Conservation (phyloP, 2,888 invertebrate genomes). For the Toxonevra muliebris region DNA sequence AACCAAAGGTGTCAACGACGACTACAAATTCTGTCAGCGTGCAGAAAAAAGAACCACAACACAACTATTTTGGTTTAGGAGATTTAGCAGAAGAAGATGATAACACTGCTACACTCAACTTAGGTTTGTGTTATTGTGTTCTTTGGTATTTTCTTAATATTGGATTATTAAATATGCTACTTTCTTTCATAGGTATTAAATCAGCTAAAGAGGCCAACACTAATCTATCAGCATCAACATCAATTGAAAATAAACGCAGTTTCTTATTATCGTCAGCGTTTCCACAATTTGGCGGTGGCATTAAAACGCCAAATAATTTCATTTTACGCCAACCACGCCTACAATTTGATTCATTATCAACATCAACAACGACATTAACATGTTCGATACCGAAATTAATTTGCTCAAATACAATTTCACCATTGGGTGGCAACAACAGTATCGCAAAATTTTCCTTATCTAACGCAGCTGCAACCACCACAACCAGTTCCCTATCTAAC, state of each 20-base stretch:
- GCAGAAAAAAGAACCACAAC: constrained; percentile 37
- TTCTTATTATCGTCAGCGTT: constrained; percentile 12
- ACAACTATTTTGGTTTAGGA: constrained; percentile 54
- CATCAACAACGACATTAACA: constrained; percentile 34
- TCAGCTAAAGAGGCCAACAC: constrained; percentile 34
- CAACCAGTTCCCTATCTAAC: too few relatives aligned
- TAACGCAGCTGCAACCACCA: constrained; percentile 20
- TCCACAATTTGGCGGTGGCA: constrained; percentile 26
- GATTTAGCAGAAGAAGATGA: constrained; percentile 36
- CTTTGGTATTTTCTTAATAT: neutral
- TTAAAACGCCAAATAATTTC: constrained; percentile 48
- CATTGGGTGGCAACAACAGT: constrained; percentile 22
- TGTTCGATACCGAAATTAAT: constrained; percentile 38
- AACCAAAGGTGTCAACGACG: constrained; percentile 8
- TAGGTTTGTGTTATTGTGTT: constrained; percentile 5
- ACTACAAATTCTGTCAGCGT: neutral
- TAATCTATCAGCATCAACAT: constrained; percentile 24
- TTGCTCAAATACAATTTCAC: constrained; percentile 41
- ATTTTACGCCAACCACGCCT: constrained; percentile 60
- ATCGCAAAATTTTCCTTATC: constrained; percentile 35
- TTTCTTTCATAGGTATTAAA: constrained; percentile 34
- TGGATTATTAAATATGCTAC: too few relatives aligned
- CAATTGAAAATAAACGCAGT: neutral
- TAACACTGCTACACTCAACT: constrained; percentile 32
- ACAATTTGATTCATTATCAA: constrained; percentile 54